Percentiles rank a stretch among this genome's conserved stretches.
phyloP scores from a whole-genome alignment of 2,888 invertebrate species.

The Thalpophila matura region DNA sequence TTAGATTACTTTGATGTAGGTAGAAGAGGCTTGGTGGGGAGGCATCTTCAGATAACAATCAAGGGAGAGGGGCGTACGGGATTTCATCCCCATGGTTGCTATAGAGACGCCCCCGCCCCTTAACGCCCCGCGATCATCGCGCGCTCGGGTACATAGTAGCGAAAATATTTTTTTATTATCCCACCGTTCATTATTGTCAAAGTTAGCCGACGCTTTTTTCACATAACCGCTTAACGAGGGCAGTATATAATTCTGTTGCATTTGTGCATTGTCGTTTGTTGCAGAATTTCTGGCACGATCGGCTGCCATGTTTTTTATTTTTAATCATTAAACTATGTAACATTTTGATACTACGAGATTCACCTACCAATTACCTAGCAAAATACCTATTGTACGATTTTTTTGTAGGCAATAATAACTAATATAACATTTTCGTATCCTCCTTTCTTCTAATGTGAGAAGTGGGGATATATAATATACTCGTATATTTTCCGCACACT shows the following conservation, averaged over 20 bases:
- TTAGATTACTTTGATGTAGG: conserved; percentile 83
- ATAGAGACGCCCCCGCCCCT: conserved; percentile 85
- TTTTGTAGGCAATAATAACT: no score
- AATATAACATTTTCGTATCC: no score
- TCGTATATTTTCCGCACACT: no score
- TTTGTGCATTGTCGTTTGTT: conserved; percentile 62
- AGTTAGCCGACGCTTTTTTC: conserved; percentile 76
- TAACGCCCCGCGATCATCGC: conserved; percentile 85
- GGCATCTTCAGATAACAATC: conserved; percentile 88
- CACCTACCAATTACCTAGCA: no score
- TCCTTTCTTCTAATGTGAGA: no score
- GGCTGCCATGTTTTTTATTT: no score
- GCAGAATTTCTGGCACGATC: conserved; percentile 14
- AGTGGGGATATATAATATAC: no score
- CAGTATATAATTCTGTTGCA: conserved; percentile 63
- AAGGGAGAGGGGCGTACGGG: conserved; percentile 85
- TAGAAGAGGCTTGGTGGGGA: conserved; percentile 83
- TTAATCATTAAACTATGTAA: no score
- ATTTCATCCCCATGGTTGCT: conserved; percentile 81
- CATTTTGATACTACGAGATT: no score
- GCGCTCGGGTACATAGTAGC: conserved; percentile 82
- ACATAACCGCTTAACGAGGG: conserved; percentile 81
- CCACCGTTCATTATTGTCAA: conserved; percentile 85
- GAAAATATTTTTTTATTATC: conserved; percentile 88
- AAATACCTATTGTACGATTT: no score